These are phyloP conservation scores for Tichodroma muraria DNA, from an alignment of 2,113 vertebrate genomes.

Conservation along the genomic window DNA sequence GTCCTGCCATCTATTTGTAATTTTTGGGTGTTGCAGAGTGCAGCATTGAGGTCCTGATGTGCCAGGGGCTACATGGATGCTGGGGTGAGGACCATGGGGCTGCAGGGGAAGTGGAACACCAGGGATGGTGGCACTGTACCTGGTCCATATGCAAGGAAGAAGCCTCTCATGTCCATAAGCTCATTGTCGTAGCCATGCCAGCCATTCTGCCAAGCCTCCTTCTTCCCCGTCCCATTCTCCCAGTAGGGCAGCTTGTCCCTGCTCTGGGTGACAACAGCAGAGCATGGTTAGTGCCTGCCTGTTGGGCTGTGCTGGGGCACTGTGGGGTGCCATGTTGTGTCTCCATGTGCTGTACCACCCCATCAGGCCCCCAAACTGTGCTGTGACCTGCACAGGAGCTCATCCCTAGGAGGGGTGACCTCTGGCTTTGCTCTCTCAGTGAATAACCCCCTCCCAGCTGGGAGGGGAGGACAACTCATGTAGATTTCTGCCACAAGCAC, in stretches of 20 bases:
- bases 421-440: neutral
- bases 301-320: neutral
- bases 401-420: neutral
- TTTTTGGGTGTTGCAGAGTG: neutral
- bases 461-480: neutral
- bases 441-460: neutral
- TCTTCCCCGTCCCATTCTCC: conserved; percentile 77
- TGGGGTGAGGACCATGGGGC: neutral
- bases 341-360: neutral
- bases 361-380: neutral
- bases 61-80: neutral
- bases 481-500: neutral
- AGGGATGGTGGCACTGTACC: conserved; percentile 65
- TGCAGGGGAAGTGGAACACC: neutral
- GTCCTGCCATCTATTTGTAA: neutral
- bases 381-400: neutral
- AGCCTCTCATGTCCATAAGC: conserved; percentile 87
- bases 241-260: conserved; percentile 84
- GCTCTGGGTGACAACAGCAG: conserved; percentile 68
- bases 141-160: conserved; percentile 90
- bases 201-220: conserved; percentile 84
- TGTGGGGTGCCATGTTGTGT: neutral
- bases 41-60: neutral
- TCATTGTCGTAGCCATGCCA: conserved; percentile 98
- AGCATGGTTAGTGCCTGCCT: neutral